A percentile compares a stretch with the other conserved stretches of the same genome.
Conservation (phyloP, 2,888 invertebrate species). For the Agrochola lychnidis region DNA sequence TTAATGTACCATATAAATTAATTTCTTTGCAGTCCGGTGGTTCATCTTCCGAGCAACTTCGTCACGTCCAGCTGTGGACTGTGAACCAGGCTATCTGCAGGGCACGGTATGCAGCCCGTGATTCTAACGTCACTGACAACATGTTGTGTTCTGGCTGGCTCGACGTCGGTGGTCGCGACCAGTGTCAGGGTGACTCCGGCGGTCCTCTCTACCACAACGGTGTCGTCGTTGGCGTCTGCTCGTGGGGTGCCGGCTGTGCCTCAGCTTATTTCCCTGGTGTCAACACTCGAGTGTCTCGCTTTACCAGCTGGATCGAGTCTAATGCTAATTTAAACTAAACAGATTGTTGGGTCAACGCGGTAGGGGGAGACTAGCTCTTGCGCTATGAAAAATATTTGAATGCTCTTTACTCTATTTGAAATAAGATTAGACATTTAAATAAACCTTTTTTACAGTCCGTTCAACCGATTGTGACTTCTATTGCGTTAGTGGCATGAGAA, state of each 20-base stretch:
- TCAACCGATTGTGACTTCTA: too few relatives aligned
- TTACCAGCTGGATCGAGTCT: conserved; percentile 64
- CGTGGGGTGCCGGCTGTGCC: conserved; percentile 71
- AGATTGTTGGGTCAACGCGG: too few relatives aligned
- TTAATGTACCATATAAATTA: too few relatives aligned
- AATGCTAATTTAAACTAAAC: conserved; percentile 53
- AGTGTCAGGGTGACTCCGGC: conserved; percentile 74
- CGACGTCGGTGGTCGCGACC: conserved; percentile 73
- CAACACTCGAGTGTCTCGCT: conserved; percentile 72
- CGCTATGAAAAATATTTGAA: neutral
- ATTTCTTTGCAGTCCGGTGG: conserved; percentile 62
- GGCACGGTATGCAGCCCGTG: conserved; percentile 62
- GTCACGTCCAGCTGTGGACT: conserved; percentile 71
- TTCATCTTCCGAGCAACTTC: conserved; percentile 68
- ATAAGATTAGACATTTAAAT: too few relatives aligned
- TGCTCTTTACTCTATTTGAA: neutral
- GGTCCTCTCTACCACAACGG: conserved; percentile 73
- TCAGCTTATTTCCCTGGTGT: conserved; percentile 69
- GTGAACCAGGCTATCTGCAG: conserved; percentile 72
- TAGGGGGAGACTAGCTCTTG: neutral
- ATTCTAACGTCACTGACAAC: conserved; percentile 65
- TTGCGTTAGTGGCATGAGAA: too few relatives aligned
- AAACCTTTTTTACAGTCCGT: too few relatives aligned
- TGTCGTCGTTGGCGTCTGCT: conserved; percentile 72
- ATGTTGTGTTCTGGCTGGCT: conserved; percentile 77